Evolutionary conservation across 2,888 invertebrate species (phyloP).

Genomic region (Chalcis sispes): DNA sequence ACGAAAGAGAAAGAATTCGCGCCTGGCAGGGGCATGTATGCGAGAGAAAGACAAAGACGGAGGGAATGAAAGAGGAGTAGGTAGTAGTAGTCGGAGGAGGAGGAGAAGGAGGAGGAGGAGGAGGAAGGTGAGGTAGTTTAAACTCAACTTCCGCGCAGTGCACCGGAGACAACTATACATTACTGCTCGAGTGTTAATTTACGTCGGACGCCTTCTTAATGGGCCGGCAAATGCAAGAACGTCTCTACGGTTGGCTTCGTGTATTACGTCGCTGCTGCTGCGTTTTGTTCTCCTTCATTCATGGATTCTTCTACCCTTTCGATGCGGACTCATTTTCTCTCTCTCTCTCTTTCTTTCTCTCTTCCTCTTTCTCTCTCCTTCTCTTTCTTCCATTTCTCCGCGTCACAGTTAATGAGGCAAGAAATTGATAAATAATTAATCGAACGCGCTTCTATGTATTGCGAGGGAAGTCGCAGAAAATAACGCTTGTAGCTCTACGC

Average conservation of each 20-base stretch:
- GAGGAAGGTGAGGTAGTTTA: constrained; percentile 38
- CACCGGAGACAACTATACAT: constrained; percentile 40
- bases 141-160: constrained; percentile 35
- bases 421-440: constrained; percentile 50
- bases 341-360: constrained; percentile 7
- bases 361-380: background rate
- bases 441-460: background rate
- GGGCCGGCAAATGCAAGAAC: constrained; percentile 38
- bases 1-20: too few species aligned
- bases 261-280: background rate
- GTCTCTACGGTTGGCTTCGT: background rate
- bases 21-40: too few species aligned
- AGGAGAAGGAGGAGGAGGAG: background rate
- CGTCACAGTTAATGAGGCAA: constrained; percentile 32
- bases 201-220: constrained; percentile 48
- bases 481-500: too few species aligned
- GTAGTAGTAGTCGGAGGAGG: background rate
- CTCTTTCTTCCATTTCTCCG: too few species aligned
- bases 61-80: constrained; percentile 28
- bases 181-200: constrained; percentile 55
- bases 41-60: constrained; percentile 15
- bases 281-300: constrained; percentile 27
- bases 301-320: background rate
- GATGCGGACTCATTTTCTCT: too few species aligned
- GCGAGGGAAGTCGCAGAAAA: constrained; percentile 17